These are phyloP conservation scores for Philypnodon macrostomus DNA, from an alignment of 2,797 vertebrate genomes.

Conservation along the genomic window DNA sequence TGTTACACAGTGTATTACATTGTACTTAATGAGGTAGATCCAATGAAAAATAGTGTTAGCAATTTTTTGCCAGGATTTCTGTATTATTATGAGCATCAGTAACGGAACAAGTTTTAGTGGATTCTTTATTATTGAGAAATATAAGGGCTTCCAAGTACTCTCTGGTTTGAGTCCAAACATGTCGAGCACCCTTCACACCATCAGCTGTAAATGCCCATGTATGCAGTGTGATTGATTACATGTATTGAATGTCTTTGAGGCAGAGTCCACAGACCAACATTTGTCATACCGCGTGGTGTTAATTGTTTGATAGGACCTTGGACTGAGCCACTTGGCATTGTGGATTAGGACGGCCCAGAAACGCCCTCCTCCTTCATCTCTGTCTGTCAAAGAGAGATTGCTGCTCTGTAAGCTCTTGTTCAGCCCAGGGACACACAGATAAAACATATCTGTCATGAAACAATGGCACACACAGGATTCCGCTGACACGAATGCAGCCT, in stretches of 20 bases:
- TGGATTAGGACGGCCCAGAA: constrained; percentile 17
- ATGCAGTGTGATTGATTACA: constrained; percentile 8
- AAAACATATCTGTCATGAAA: constrained; percentile 13
- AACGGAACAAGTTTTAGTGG: no score
- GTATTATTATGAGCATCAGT: no score
- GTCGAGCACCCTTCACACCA: not conserved
- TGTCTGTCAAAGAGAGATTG: constrained; percentile 2
- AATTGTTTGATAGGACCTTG: constrained; percentile 19
- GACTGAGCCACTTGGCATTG: constrained; percentile 4
- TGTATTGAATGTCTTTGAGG: constrained; percentile 4
- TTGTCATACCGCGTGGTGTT: constrained; percentile 9
- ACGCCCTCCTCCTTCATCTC: constrained; percentile 2
- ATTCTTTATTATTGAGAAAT: no score
- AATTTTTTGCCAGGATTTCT: no score
- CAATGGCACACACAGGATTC: constrained; percentile 8
- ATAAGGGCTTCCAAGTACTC: no score
- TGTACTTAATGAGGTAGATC: no score
- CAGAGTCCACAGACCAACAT: constrained; percentile 2
- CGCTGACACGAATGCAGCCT: constrained; percentile 4
- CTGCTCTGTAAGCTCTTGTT: not conserved
- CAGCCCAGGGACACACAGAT: constrained; percentile 7
- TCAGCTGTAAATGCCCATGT: constrained; percentile 3
- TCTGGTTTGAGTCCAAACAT: not conserved
- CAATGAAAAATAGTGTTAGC: no score
- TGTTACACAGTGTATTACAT: no score